phyloP scores from a whole-genome alignment of 2,888 invertebrate species.

The Cabera pusaria region DNA sequence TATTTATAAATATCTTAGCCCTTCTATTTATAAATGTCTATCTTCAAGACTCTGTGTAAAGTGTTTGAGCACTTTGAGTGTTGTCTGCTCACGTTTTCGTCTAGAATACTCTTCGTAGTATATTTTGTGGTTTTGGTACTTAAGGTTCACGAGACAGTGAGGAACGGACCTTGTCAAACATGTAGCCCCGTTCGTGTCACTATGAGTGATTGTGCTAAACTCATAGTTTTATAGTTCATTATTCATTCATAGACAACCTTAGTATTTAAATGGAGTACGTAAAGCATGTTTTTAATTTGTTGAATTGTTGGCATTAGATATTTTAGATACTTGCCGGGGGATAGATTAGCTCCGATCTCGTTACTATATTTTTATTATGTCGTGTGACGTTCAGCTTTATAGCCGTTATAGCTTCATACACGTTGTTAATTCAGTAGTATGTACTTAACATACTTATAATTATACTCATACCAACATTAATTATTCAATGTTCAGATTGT shows the following conservation, averaged over 20 bases:
- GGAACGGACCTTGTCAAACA: constrained; percentile 33
- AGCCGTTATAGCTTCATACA: constrained; percentile 16
- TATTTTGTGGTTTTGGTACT: not conserved
- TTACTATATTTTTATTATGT: constrained; percentile 2
- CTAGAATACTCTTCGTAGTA: too few species aligned
- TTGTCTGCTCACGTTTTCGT: constrained; percentile 4
- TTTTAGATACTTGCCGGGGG: constrained; percentile 44
- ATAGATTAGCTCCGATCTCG: constrained; percentile 33
- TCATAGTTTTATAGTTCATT: constrained; percentile 76
- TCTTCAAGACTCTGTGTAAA: constrained; percentile 15
- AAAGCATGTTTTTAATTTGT: constrained; percentile 42
- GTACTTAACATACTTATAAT: constrained; percentile 4
- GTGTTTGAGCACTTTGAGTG: too few species aligned
- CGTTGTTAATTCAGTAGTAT: constrained; percentile 16
- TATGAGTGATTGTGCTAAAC: constrained; percentile 83
- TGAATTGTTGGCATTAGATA: constrained; percentile 45
- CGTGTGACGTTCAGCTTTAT: constrained; percentile 14
- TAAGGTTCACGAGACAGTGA: constrained; percentile 3
- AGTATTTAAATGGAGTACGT: constrained; percentile 47
- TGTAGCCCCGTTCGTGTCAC: constrained; percentile 65
- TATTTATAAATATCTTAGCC: constrained; percentile 18
- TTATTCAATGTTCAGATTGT: not conserved
- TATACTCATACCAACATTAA: too few species aligned
- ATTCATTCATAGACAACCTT: constrained; percentile 64
- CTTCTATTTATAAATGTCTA: constrained; percentile 27